Base-by-base conservation (phyloP, 2,888 invertebrate species). In the Proisotoma minuta region DNA sequence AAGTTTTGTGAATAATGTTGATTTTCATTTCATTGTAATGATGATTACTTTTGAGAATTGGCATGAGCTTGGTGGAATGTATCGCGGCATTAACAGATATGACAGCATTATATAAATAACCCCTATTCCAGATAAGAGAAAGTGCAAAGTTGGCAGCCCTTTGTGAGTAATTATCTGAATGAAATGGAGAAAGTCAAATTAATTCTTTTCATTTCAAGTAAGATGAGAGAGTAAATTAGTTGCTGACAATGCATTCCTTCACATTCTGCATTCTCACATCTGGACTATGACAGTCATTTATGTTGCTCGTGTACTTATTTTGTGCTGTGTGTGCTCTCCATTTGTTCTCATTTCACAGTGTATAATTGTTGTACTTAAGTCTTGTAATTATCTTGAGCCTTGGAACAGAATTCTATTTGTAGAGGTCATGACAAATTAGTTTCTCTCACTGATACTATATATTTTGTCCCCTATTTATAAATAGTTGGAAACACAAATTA, bases 161-260 rank as follows among this genome's bases (percentile, higher is more conserved):
- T 54, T 54, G 39, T 24, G 54, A 39, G 54, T 54, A 54, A 54
- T 54, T 54, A 54, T 54, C 54, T 54, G 54, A 47, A 18, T 54
- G 34, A 39, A 34, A 34, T 54, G 34, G 54, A 54, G 39, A 34
- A 54, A 54, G 39, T 18, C 3, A 54, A 54, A 54, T 54, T 54
- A 54, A 54, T 54, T 52, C 52, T 52, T 52, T 28, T 26, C 52
- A 52, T 28, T 27, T 15, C 5, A 52, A n/a, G n/a, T n/a, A n/a
- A 52, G 29, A 52, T 52, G 52, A 15, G 52, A 52, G 27, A 52
- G 24, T 52, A 52, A 52, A 27, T 52, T 52, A 52, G 52, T 27
- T 52, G 52, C 52, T 52, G 52, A 52, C 52, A 52, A 15, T 52
- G 52, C 52, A 52, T 22, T 23, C 23, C 49, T 49, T 24, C 24